phyloP scores from a whole-genome alignment of 2,797 vertebrate genomes.

The Sebastolobus altivelis region DNA sequence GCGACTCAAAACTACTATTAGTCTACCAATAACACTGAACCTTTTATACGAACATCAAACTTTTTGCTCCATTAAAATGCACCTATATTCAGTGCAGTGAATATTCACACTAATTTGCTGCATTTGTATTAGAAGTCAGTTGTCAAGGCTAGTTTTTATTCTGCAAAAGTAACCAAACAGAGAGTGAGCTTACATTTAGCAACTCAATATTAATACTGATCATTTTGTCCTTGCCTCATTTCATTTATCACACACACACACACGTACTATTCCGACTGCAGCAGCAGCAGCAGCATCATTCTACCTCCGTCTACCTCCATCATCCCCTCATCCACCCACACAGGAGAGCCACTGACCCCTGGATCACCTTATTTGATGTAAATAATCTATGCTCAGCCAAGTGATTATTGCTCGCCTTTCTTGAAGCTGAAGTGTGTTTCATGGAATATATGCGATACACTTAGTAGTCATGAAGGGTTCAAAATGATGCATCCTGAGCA shows the following conservation, averaged over 20 bases:
- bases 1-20: slow-evolving; percentile 49
- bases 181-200: neutral
- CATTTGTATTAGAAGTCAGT: neutral
- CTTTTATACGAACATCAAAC: slow-evolving; percentile 24
- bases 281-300: neutral
- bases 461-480: slow-evolving; percentile 1
- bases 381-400: slow-evolving; percentile 23
- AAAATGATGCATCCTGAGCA: slow-evolving; percentile 13
- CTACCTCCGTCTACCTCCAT: neutral
- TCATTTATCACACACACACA: neutral
- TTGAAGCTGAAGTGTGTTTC: neutral
- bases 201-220: neutral
- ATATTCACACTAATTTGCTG: slow-evolving; percentile 1
- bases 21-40: slow-evolving; percentile 35
- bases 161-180: neutral
- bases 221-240: slow-evolving; percentile 8
- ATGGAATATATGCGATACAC: slow-evolving; percentile 1
- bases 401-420: slow-evolving; percentile 26
- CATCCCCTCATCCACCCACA: slow-evolving; percentile 2
- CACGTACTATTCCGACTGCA: neutral
- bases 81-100: neutral
- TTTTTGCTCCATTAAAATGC: neutral
- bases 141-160: neutral
- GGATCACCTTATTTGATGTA: slow-evolving; percentile 20
- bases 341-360: slow-evolving; percentile 20